Conservation (phyloP, 2,113 vertebrate species). For the Ibidorhyncha struthersii region DNA sequence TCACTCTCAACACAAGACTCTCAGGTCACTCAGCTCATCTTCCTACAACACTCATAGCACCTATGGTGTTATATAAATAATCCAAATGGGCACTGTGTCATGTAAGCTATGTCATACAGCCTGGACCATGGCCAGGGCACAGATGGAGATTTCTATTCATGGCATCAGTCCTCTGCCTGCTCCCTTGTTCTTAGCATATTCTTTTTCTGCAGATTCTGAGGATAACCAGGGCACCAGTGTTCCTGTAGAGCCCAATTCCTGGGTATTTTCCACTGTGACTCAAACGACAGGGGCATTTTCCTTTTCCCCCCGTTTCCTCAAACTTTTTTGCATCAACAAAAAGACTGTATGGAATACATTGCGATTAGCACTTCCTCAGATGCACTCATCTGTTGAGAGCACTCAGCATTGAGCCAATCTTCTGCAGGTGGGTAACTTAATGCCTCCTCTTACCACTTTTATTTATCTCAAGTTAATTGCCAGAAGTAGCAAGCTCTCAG, state of each 20-base stretch:
- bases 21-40: background rate
- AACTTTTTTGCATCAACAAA: conserved; percentile 2
- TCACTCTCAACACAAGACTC: background rate
- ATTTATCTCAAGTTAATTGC: conserved; percentile 43
- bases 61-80: conserved; percentile 1
- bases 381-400: conserved; percentile 23
- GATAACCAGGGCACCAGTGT: background rate
- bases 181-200: background rate
- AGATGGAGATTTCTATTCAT: conserved; percentile 12
- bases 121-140: conserved; percentile 11
- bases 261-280: background rate
- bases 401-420: background rate
- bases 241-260: background rate
- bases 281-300: background rate
- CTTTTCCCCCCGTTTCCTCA: background rate
- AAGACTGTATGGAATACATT: background rate
- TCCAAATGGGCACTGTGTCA: background rate
- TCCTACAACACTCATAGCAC: background rate
- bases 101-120: background rate
- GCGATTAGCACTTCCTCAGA: conserved; percentile 36
- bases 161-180: background rate
- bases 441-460: conserved; percentile 16
- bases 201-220: background rate
- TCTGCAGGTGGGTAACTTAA: conserved; percentile 50
- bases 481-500: conserved; percentile 13